Conservation (phyloP, 2,888 invertebrate genomes). For the Laothoe populi region DNA sequence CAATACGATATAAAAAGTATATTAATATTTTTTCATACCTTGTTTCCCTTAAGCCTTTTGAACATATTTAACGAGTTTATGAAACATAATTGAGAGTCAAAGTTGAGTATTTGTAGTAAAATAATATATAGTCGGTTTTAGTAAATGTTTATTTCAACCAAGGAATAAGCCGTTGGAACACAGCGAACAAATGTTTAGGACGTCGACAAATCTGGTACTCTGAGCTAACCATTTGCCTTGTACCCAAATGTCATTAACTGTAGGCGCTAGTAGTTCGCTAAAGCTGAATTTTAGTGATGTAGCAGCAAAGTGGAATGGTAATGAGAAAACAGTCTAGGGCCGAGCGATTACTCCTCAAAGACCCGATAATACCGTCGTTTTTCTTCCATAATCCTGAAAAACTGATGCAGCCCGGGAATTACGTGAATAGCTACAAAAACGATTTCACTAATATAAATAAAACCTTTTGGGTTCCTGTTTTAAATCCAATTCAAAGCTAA, state of each 20-base stretch:
- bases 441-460: slow-evolving; percentile 65
- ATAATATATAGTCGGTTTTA: not conserved
- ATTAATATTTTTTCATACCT: too few species aligned
- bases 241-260: slow-evolving; percentile 25
- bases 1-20: too few species aligned
- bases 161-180: not conserved
- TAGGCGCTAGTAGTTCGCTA: slow-evolving; percentile 23
- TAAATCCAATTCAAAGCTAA: slow-evolving; percentile 55
- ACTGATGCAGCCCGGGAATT: slow-evolving; percentile 66
- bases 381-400: slow-evolving; percentile 80
- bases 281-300: slow-evolving; percentile 22
- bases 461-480: slow-evolving; percentile 59
- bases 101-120: too few species aligned
- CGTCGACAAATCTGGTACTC: slow-evolving; percentile 11
- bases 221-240: slow-evolving; percentile 28
- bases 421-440: slow-evolving; percentile 62
- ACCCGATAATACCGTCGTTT: slow-evolving; percentile 78
- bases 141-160: not conserved
- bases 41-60: too few species aligned
- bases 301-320: slow-evolving; percentile 60
- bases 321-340: slow-evolving; percentile 69
- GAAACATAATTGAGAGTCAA: too few species aligned
- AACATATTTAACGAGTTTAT: too few species aligned
- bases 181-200: slow-evolving; percentile 12
- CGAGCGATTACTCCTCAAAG: slow-evolving; percentile 70